These are phyloP conservation scores for Ophion obscuratus DNA, from an alignment of 2,888 invertebrate genomes.

Conservation along the genomic window DNA sequence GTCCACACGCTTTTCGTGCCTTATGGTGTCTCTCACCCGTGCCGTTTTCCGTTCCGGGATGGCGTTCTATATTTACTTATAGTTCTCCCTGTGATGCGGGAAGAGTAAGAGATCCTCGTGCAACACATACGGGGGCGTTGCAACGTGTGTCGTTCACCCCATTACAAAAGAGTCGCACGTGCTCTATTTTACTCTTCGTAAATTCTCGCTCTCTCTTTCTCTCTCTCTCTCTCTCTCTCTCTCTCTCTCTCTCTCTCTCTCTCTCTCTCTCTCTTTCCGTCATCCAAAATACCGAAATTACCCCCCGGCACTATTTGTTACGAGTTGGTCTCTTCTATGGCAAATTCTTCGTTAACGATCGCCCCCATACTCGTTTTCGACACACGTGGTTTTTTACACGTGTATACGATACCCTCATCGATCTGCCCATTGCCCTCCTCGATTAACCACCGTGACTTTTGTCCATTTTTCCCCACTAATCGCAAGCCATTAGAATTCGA, in stretches of 20 bases:
- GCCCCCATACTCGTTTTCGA: conserved; percentile 17
- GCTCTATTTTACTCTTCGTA: conserved; percentile 30
- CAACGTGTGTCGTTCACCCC: conserved; percentile 69
- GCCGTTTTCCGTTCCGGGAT: conserved; percentile 62
- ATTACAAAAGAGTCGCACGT: conserved; percentile 55
- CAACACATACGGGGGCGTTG: conserved; percentile 48
- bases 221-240: not conserved
- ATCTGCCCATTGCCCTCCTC: not conserved
- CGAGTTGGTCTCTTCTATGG: conserved; percentile 13
- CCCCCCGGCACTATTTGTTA: conserved; percentile 18
- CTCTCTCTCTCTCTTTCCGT: not conserved
- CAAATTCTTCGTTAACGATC: conserved; percentile 46
- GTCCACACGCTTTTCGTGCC: conserved; percentile 31
- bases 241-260: not conserved
- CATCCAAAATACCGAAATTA: conserved; percentile 40
- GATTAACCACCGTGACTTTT: conserved; percentile 20
- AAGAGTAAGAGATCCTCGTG: conserved; percentile 22
- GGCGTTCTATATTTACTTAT: conserved; percentile 74
- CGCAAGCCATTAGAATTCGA: not conserved
- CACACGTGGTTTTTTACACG: conserved; percentile 52
- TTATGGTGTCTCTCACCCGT: conserved; percentile 41
- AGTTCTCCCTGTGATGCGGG: conserved; percentile 42
- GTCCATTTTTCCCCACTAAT: not conserved
- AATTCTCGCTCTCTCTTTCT: not conserved
- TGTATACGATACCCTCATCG: conserved; percentile 23